A percentile compares a stretch with the other conserved stretches of the same genome.
phyloP scores from a whole-genome alignment of 2,113 vertebrate species.

The Agapornis roseicollis region DNA sequence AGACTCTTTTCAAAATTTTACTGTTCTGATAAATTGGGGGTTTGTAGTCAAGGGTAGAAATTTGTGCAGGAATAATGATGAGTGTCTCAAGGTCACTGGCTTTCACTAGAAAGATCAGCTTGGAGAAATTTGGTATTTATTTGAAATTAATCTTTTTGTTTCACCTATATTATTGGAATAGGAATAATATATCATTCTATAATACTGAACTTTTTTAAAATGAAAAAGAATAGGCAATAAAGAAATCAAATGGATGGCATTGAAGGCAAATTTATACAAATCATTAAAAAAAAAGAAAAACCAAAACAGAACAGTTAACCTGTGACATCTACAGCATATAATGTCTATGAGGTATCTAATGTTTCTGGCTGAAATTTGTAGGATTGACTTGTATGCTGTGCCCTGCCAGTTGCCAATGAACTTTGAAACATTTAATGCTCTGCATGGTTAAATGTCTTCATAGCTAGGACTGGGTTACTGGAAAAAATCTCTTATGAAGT shows the following conservation, averaged over 20 bases:
- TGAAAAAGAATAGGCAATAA: not conserved
- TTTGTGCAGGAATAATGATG: not conserved
- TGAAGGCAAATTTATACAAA: not conserved
- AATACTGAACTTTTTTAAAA: not conserved
- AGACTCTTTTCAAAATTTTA: not conserved
- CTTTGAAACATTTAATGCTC: not conserved
- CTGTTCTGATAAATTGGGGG: not conserved
- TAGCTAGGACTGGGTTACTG: not conserved
- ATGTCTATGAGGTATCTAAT: not conserved
- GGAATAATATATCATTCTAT: not conserved
- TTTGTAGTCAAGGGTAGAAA: not conserved
- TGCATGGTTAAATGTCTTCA: not conserved
- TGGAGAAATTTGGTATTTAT: not conserved
- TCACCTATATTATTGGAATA: not conserved
- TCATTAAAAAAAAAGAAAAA: not conserved
- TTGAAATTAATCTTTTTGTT: not conserved
- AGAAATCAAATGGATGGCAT: not conserved
- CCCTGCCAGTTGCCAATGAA: not conserved
- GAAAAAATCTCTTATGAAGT: not conserved
- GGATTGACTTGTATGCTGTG: not conserved
- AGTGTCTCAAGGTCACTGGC: not conserved
- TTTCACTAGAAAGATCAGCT: not conserved
- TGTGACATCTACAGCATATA: not conserved
- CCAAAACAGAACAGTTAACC: not conserved
- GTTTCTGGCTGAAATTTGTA: not conserved